phyloP scores from a whole-genome alignment of 2,888 invertebrate genomes.

The Arctia plantaginis region DNA sequence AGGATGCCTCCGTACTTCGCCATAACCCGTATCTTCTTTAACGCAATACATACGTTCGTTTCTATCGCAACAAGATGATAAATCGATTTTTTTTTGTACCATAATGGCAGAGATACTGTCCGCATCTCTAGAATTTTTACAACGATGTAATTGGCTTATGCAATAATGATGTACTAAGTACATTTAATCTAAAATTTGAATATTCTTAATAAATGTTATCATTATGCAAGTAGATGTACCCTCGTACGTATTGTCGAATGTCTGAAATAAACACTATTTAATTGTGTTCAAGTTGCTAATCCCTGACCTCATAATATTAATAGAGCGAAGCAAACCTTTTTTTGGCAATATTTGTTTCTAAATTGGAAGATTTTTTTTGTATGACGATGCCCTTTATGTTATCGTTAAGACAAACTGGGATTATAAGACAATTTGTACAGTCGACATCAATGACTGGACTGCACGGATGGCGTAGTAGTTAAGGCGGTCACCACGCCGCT shows the following conservation, averaged over 20 bases:
- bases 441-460: no score
- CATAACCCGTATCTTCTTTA: constrained; percentile 43
- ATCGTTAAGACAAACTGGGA: not conserved
- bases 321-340: no score
- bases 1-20: constrained; percentile 57
- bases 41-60: constrained; percentile 22
- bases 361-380: not conserved
- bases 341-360: not conserved
- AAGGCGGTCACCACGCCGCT: no score
- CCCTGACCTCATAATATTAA: not conserved
- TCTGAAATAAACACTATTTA: not conserved
- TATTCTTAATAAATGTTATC: not conserved
- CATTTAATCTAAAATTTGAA: constrained; percentile 3
- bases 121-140: constrained; percentile 22
- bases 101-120: constrained; percentile 21
- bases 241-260: not conserved
- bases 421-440: no score
- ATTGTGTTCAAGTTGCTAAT: not conserved
- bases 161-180: not conserved
- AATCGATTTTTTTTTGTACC: constrained; percentile 29
- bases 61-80: constrained; percentile 22
- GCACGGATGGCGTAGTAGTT: no score
- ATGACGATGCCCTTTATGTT: not conserved
- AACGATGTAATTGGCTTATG: constrained; percentile 24
- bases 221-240: not conserved